Conservation (phyloP, 2,113 vertebrate genomes). For the Miniopterus natalensis region DNA sequence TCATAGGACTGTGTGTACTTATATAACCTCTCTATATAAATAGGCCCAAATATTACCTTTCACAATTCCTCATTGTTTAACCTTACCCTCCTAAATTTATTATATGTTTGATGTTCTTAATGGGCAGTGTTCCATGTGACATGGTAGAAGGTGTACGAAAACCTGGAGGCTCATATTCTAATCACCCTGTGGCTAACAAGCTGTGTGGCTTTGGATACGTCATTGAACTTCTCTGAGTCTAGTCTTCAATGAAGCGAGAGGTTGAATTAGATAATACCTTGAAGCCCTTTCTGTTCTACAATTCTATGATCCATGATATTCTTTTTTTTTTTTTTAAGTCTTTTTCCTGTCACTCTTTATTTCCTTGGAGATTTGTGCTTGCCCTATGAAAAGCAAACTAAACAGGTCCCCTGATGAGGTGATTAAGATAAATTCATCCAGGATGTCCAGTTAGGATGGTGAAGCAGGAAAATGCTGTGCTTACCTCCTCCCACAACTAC, state of each 20-base stretch:
- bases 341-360: conserved; percentile 26
- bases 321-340: background rate
- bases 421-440: background rate
- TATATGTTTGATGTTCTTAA: background rate
- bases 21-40: conserved; percentile 32
- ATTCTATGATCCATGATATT: background rate
- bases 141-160: background rate
- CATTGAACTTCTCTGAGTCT: background rate
- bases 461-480: background rate
- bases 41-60: background rate
- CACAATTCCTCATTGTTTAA: background rate
- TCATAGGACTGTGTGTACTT: background rate
- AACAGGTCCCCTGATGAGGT: background rate
- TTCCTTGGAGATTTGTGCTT: background rate
- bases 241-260: background rate
- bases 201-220: background rate
- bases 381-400: background rate
- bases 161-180: background rate
- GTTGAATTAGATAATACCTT: background rate
- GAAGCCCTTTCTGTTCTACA: background rate
- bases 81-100: background rate
- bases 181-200: background rate
- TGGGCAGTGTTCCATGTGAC: background rate
- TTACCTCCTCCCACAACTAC: background rate
- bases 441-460: background rate